A percentile compares a stretch with the other conserved stretches of the same genome.
Conservation (phyloP, 2,113 vertebrate genomes). For the Eudyptes chrysolophus region DNA sequence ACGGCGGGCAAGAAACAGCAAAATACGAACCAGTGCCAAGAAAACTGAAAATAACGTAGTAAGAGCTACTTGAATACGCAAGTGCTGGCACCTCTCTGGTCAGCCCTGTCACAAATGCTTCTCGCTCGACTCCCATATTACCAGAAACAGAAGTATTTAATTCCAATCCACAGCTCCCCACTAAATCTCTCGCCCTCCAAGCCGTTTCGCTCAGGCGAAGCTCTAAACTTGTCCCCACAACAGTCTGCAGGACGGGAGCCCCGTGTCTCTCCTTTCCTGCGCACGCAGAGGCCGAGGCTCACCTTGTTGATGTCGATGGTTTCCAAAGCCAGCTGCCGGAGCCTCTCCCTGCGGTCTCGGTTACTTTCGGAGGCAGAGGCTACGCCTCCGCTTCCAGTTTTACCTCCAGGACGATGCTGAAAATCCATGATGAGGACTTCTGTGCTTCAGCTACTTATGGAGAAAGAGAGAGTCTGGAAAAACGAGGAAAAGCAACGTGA, state of each 20-base stretch:
- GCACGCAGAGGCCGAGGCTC: not conserved
- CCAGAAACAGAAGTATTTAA: not conserved
- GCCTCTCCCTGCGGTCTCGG: conserved; percentile 88
- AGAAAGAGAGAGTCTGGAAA: not conserved
- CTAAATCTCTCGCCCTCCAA: too few species aligned
- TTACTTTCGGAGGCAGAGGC: conserved; percentile 96
- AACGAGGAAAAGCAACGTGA: accelerated
- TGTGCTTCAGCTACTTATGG: not conserved
- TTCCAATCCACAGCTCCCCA: not conserved
- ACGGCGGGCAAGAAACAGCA: not conserved
- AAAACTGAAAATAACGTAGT: accelerated
- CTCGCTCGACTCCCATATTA: not conserved
- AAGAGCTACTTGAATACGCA: accelerated
- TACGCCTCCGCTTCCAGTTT: conserved; percentile 94
- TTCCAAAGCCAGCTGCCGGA: conserved; percentile 93
- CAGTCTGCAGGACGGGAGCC: accelerated
- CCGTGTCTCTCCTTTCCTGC: accelerated
- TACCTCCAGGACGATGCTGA: conserved; percentile 94
- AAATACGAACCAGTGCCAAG: not conserved
- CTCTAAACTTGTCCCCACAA: not conserved
- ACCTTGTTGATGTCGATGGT: conserved; percentile 98
- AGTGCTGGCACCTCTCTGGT: not conserved
- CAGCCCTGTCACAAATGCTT: not conserved
- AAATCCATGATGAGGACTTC: conserved; percentile 85
- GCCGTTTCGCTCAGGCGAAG: accelerated